These are phyloP conservation scores for Kobus ellipsiprymnus DNA, from an alignment of 2,113 vertebrate genomes.

Conservation along the genomic window DNA sequence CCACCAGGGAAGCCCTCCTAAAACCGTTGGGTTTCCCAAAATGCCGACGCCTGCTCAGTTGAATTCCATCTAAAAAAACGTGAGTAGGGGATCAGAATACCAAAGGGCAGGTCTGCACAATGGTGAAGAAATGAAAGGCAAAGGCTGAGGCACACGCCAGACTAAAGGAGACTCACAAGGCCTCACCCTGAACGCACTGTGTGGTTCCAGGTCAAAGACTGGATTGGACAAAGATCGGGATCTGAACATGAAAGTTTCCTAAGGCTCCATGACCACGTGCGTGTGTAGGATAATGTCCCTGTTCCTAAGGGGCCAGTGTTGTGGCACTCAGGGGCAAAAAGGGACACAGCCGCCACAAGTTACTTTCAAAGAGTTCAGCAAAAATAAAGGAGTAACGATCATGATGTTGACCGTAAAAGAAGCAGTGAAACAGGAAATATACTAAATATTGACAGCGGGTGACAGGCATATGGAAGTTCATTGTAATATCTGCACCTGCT, in stretches of 20 bases:
- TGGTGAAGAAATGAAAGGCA: not conserved
- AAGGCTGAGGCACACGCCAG: not conserved
- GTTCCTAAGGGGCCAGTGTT: not conserved
- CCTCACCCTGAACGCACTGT: rapidly evolving
- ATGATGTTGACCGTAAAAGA: not conserved
- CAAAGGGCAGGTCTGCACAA: not conserved
- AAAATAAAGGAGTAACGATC: not conserved
- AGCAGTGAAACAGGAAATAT: rapidly evolving
- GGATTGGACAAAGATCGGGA: not conserved
- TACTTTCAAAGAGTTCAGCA: not conserved
- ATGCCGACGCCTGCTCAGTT: too few species aligned
- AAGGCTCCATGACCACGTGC: rapidly evolving
- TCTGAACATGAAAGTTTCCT: rapidly evolving
- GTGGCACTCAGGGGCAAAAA: not conserved
- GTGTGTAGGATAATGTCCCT: not conserved
- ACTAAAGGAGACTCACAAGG: not conserved
- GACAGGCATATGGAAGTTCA: not conserved
- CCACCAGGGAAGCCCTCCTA: not conserved
- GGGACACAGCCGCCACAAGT: not conserved
- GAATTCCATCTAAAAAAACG: not conserved
- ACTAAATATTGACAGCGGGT: rapidly evolving
- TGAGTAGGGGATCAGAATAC: not conserved
- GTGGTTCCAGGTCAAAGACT: not conserved
- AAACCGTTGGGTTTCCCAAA: not conserved
- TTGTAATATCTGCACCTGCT: not conserved